Conservation (phyloP, 1,140 invertebrate genomes). For the Scaptodrosophila lebanonensis region DNA sequence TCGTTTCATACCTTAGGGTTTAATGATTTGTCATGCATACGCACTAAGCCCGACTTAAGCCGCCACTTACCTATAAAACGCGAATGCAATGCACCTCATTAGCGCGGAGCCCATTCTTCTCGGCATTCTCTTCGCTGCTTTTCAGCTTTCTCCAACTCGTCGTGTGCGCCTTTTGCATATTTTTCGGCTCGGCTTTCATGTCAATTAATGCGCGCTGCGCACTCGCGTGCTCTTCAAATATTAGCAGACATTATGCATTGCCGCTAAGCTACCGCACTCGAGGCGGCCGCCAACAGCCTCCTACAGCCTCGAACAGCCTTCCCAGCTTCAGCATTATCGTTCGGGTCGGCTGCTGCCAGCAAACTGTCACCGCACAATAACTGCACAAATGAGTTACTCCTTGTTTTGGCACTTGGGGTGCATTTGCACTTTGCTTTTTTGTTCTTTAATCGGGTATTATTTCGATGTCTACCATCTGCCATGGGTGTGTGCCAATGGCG, state of each 20-base stretch:
- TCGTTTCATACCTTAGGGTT: no score
- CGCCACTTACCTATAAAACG: no score
- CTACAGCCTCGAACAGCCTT: no score
- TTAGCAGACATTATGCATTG: constrained; percentile 67
- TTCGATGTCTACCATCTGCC: constrained; percentile 14
- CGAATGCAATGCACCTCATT: no score
- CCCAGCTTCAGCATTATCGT: no score
- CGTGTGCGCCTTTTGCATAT: constrained; percentile 1
- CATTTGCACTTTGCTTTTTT: constrained; percentile 52
- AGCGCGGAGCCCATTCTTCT: neutral
- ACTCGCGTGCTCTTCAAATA: constrained; percentile 62
- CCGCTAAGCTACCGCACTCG: constrained; percentile 23
- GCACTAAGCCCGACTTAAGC: no score
- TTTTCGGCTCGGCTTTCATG: constrained; percentile 47
- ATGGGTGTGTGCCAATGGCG: no score
- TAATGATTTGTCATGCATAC: no score
- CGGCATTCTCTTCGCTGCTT: constrained; percentile 5
- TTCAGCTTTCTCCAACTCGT: constrained; percentile 13
- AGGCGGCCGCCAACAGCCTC: no score
- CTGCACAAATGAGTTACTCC: constrained; percentile 65
- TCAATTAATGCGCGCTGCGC: constrained; percentile 62
- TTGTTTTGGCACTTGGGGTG: constrained; percentile 53
- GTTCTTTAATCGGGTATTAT: constrained; percentile 61
- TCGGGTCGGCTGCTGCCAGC: neutral
- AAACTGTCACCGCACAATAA: constrained; percentile 60